A percentile compares a stretch with the other conserved stretches of the same genome.
Evolutionary conservation across 2,797 vertebrate genomes (phyloP).

Genomic region (Cirrhinus mrigala): DNA sequence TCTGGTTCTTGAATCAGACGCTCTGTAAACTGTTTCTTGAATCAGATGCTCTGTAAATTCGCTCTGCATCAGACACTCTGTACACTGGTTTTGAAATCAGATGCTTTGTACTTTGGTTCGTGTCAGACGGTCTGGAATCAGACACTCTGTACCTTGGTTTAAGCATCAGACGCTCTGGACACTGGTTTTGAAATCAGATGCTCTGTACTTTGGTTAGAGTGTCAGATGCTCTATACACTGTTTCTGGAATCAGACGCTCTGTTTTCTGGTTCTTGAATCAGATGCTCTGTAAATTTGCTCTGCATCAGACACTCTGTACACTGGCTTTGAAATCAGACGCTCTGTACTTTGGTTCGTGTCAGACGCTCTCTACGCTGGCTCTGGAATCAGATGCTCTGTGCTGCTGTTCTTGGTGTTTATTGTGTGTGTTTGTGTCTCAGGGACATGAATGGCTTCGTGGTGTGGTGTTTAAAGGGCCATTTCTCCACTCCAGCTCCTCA

Average conservation of each 20-base stretch:
- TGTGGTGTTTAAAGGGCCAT: conserved; percentile 89
- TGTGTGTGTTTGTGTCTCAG: conserved; percentile 69
- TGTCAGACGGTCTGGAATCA: no score
- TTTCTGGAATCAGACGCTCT: neutral
- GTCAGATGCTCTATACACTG: no score
- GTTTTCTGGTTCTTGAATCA: no score
- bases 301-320: no score
- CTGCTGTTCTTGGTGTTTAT: neutral
- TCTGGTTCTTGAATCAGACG: neutral
- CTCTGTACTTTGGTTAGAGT: no score
- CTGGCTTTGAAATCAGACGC: no score
- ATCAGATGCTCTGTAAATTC: no score
- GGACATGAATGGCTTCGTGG: conserved; percentile 85
- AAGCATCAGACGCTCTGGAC: no score
- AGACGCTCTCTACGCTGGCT: no score
- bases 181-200: neutral
- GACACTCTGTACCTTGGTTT: neutral
- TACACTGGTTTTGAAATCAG: accelerated
- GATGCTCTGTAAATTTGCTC: no score
- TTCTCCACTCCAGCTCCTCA: conserved; percentile 74
- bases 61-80: neutral
- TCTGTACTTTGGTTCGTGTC: no score
- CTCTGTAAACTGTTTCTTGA: neutral
- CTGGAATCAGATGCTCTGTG: neutral
- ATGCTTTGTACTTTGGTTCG: neutral